Conservation (phyloP, 2,888 invertebrate species). For the Sepiola atlantica region DNA sequence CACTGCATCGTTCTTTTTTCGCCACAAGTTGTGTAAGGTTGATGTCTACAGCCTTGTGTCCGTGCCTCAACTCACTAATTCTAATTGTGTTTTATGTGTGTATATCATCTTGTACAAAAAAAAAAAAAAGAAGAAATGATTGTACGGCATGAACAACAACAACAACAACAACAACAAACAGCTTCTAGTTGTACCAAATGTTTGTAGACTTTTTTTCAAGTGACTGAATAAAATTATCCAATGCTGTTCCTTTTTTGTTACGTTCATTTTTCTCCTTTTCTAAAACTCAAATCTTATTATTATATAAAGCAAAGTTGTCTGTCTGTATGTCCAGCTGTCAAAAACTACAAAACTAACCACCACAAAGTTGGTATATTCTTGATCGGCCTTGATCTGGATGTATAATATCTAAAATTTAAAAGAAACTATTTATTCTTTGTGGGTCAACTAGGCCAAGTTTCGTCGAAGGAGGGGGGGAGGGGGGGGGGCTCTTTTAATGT, state of each 20-base stretch:
- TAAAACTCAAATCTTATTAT: too few species aligned
- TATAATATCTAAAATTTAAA: too few species aligned
- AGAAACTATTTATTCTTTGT: too few species aligned
- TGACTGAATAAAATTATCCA: slow-evolving; percentile 45
- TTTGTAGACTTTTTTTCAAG: slow-evolving; percentile 48
- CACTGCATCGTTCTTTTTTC: background rate
- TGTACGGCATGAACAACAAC: slow-evolving; percentile 37
- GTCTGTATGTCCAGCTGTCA: too few species aligned
- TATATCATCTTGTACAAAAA: slow-evolving; percentile 14
- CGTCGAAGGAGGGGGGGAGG: too few species aligned
- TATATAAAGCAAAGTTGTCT: too few species aligned
- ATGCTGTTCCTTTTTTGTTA: background rate
- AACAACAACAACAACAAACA: slow-evolving; percentile 23
- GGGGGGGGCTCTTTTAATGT: too few species aligned
- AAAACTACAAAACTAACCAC: too few species aligned
- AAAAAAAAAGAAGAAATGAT: background rate
- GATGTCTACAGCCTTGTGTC: slow-evolving; percentile 6
- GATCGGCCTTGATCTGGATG: too few species aligned
- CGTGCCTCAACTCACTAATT: slow-evolving; percentile 3
- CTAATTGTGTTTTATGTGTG: slow-evolving; percentile 22
- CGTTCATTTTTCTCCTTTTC: background rate
- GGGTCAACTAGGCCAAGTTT: too few species aligned
- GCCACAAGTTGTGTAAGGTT: slow-evolving; percentile 32
- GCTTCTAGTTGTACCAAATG: slow-evolving; percentile 43
- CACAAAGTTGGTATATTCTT: too few species aligned